A percentile compares a stretch with the other conserved stretches of the same genome.
These are phyloP conservation scores for Drosophila bipectinata DNA, from an alignment of 1,140 invertebrate genomes.

Conservation along the genomic window DNA sequence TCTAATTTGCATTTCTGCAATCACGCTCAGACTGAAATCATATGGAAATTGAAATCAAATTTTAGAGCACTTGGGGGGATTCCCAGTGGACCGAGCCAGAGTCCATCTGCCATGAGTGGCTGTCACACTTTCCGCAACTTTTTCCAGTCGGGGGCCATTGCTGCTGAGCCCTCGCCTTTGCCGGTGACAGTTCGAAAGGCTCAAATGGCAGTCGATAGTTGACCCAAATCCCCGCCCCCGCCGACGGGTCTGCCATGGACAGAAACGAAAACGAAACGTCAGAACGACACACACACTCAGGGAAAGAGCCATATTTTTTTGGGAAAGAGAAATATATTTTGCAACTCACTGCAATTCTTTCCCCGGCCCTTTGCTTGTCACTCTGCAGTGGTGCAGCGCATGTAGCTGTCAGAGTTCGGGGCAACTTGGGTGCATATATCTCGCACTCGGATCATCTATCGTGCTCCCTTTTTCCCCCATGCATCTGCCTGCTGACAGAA, in stretches of 20 bases:
- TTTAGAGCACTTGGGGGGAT: slow-evolving; percentile 66
- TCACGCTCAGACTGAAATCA: slow-evolving; percentile 49
- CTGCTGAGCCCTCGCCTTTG: slow-evolving; percentile 20
- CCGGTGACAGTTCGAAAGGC: slow-evolving; percentile 66
- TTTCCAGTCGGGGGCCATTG: slow-evolving; percentile 16
- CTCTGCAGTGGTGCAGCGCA: slow-evolving; percentile 57
- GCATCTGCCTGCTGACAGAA: slow-evolving; percentile 31
- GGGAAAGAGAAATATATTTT: slow-evolving; percentile 20
- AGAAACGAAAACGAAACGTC: slow-evolving; percentile 36
- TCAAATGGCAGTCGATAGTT: slow-evolving; percentile 76
- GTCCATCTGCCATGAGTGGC: slow-evolving; percentile 58
- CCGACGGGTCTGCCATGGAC: slow-evolving; percentile 47
- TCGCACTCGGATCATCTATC: neutral
- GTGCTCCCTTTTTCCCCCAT: slow-evolving; percentile 3
- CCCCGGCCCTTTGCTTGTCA: slow-evolving; percentile 39
- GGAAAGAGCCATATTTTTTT: neutral
- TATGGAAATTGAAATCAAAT: slow-evolving; percentile 81
- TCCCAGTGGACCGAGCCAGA: slow-evolving; percentile 32
- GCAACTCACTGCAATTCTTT: slow-evolving; percentile 44
- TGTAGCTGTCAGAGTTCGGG: slow-evolving; percentile 65
- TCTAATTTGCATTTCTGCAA: slow-evolving; percentile 35
- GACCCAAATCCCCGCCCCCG: slow-evolving; percentile 58
- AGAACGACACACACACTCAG: slow-evolving; percentile 13
- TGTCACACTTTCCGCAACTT: slow-evolving; percentile 54
- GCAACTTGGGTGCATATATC: slow-evolving; percentile 53